Conservation (phyloP, 1,140 invertebrate genomes). For the Contarinia nasturtii region DNA sequence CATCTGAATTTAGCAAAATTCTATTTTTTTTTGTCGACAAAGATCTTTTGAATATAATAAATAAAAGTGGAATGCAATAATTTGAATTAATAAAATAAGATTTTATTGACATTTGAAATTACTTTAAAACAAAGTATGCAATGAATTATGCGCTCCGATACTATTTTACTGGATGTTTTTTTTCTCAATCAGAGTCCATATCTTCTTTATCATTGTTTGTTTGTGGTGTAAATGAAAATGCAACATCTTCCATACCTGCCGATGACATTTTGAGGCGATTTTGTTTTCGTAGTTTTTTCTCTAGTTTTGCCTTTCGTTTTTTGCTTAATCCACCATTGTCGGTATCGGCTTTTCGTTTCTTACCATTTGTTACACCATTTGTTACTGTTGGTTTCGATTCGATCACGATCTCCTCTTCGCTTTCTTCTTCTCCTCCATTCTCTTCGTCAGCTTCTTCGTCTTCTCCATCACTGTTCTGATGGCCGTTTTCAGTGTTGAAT, state of each 20-base stretch:
- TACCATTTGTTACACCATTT: not conserved
- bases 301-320: not conserved
- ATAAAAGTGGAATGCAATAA: too few species aligned
- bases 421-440: not conserved
- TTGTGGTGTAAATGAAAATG: not conserved
- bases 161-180: too few species aligned
- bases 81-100: too few species aligned
- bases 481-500: conserved; percentile 1
- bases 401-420: conserved; percentile 5
- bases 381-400: conserved; percentile 10
- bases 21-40: too few species aligned
- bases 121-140: too few species aligned
- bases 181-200: too few species aligned
- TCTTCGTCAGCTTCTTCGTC: not conserved
- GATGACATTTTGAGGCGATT: conserved; percentile 7
- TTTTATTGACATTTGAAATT: too few species aligned
- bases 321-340: not conserved
- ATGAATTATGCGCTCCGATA: too few species aligned
- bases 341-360: conserved; percentile 1
- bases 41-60: too few species aligned
- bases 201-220: too few species aligned
- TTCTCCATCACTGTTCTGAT: conserved; percentile 12
- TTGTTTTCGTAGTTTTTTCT: conserved; percentile 8
- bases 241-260: conserved; percentile 5
- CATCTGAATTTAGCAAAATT: too few species aligned